These are phyloP conservation scores for Scophthalmus maximus DNA, from an alignment of 2,113 vertebrate genomes.

Conservation along the genomic window DNA sequence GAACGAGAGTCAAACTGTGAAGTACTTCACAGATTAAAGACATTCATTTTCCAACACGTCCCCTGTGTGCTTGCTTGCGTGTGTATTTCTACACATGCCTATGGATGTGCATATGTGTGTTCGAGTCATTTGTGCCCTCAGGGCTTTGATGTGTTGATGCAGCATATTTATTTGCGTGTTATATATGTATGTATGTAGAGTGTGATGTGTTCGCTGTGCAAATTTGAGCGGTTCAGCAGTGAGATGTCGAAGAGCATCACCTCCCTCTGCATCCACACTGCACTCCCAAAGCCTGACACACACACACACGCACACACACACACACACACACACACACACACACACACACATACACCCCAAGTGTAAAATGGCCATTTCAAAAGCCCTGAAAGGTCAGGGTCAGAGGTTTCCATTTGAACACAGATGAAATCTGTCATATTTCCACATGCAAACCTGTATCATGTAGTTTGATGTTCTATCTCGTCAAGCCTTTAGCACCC, in stretches of 20 bases:
- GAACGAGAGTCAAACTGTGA: too few relatives aligned
- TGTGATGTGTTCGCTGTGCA: neutral
- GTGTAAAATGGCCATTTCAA: conserved; percentile 30
- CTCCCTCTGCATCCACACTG: neutral
- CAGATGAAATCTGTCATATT: neutral
- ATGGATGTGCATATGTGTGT: too few relatives aligned
- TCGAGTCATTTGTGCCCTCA: too few relatives aligned
- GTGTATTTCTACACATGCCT: too few relatives aligned
- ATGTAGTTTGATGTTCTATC: conserved; percentile 11
- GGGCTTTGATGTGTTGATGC: too few relatives aligned
- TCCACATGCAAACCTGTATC: neutral
- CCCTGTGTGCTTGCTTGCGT: too few relatives aligned
- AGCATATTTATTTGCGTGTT: conserved; percentile 2
- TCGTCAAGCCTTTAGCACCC: conserved; percentile 7
- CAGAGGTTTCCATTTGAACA: conserved; percentile 3
- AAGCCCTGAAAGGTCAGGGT: conserved; percentile 2
- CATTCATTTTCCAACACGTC: too few relatives aligned
- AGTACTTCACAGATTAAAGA: too few relatives aligned
- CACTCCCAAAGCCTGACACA: neutral
- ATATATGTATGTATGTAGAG: neutral
- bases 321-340: neutral
- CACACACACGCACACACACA: neutral
- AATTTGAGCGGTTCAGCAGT: conserved; percentile 23
- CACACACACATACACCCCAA: neutral
- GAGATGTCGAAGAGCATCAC: conserved; percentile 28